These are phyloP conservation scores for Tenualosa ilisha DNA, from an alignment of 2,797 vertebrate species.

Conservation along the genomic window DNA sequence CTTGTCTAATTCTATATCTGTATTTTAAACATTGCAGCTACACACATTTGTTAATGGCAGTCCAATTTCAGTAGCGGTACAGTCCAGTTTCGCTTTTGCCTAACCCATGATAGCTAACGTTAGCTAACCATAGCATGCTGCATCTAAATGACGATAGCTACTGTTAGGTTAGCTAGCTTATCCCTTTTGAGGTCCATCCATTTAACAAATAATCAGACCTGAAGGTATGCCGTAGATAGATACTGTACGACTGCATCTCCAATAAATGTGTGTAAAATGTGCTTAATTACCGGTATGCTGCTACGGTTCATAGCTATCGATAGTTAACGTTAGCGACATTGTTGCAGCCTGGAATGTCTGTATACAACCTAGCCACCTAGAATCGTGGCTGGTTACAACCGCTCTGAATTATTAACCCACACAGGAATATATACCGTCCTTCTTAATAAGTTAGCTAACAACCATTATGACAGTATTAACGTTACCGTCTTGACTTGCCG, in stretches of 20 bases:
- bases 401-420: neutral
- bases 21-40: neutral
- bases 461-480: neutral
- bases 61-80: neutral
- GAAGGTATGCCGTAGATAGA: neutral
- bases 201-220: neutral
- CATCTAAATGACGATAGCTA: neutral
- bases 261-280: neutral
- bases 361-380: neutral
- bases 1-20: neutral
- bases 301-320: neutral
- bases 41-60: neutral
- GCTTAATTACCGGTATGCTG: neutral
- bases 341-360: neutral
- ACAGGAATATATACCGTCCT: neutral
- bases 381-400: neutral
- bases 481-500: neutral
- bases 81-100: neutral
- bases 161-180: constrained; percentile 15
- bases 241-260: neutral
- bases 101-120: neutral
- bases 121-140: constrained; percentile 16
- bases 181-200: neutral
- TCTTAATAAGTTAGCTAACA: neutral
- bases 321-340: neutral